phyloP scores from a whole-genome alignment of 2,797 vertebrate species.

The Leuciscus waleckii region DNA sequence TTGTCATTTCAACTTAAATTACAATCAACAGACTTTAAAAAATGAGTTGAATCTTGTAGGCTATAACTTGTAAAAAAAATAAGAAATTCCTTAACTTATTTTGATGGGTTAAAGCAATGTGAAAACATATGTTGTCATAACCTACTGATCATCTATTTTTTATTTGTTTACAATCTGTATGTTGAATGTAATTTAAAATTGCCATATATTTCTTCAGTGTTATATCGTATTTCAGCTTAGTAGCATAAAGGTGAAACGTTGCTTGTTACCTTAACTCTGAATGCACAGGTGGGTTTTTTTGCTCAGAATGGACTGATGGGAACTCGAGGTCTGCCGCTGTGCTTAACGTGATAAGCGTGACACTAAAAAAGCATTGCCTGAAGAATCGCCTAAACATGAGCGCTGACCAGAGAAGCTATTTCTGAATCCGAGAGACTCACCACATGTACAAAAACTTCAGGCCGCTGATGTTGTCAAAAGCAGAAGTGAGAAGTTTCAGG shows the following conservation, averaged over 20 bases:
- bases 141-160: too few species aligned
- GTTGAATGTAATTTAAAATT: neutral
- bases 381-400: slow-evolving; percentile 76
- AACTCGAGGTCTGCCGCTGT: slow-evolving; percentile 63
- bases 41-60: too few species aligned
- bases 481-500: slow-evolving; percentile 87
- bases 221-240: neutral
- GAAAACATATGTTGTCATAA: too few species aligned
- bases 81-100: too few species aligned
- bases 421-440: slow-evolving; percentile 77
- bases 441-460: slow-evolving; percentile 76
- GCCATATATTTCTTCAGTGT: neutral
- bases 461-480: slow-evolving; percentile 79
- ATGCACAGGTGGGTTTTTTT: slow-evolving; percentile 36
- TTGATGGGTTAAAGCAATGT: too few species aligned
- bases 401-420: slow-evolving; percentile 79
- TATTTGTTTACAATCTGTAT: neutral
- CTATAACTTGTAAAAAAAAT: too few species aligned
- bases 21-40: too few species aligned
- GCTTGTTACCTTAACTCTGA: slow-evolving; percentile 3
- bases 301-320: slow-evolving; percentile 30
- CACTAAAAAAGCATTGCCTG: slow-evolving; percentile 73
- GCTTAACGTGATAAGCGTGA: slow-evolving; percentile 75
- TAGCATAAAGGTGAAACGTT: neutral
- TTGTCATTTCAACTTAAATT: too few species aligned